phyloP scores from a whole-genome alignment of 1,140 invertebrate species.

The Zaprionus gabonicus region DNA sequence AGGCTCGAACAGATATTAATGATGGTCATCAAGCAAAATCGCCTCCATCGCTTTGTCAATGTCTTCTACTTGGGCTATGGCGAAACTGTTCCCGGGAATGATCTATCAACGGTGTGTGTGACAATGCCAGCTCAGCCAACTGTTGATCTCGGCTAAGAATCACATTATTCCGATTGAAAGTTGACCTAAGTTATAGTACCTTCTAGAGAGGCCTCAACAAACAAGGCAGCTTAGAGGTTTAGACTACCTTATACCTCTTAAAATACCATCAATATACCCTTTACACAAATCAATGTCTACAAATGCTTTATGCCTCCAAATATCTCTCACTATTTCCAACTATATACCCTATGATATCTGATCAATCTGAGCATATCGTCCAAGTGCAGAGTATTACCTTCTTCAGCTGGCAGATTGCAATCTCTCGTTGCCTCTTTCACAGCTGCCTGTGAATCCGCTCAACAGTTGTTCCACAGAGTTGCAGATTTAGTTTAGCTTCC shows the following conservation, averaged over 20 bases:
- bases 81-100: neutral
- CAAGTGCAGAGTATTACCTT: neutral
- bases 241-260: too few species aligned
- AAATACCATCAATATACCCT: too few species aligned
- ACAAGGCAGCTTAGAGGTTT: neutral
- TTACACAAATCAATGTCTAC: too few species aligned
- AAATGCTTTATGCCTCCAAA: too few species aligned
- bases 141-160: neutral
- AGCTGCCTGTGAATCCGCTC: neutral
- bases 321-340: too few species aligned
- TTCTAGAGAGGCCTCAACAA: neutral
- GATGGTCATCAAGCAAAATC: constrained; percentile 8
- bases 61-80: constrained; percentile 6
- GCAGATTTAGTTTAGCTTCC: constrained; percentile 17
- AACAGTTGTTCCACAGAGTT: constrained; percentile 22
- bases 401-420: neutral
- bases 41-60: constrained; percentile 36
- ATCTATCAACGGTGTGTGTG: neutral
- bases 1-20: constrained; percentile 16
- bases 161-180: neutral
- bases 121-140: neutral
- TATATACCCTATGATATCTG: neutral
- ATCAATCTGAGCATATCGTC: neutral
- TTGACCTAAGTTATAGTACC: neutral
- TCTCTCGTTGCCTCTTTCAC: neutral